Base-by-base conservation (phyloP, 2,113 vertebrate genomes). In the Apistogramma diplotaenia region DNA sequence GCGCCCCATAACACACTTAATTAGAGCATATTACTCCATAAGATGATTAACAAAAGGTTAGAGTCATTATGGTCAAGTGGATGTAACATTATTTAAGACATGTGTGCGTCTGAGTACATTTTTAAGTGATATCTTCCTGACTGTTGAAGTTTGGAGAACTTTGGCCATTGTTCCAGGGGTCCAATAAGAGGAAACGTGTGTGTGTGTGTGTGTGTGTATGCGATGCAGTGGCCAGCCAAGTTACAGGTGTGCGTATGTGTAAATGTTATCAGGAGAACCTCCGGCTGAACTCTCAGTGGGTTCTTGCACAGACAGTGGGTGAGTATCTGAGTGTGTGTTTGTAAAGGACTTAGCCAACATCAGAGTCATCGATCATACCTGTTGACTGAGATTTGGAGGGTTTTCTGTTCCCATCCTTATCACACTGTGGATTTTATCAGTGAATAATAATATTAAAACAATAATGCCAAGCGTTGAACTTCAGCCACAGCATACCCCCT, bases 181-280 rank as follows among this genome's bases (percentile, higher is more conserved):
- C 19, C 8, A 12, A 10, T 54, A 12, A 27, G 55, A 31, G 56
- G 16, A 12, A 59, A 71, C 6, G 29, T 31, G 29, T 31, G 29
- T 31, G 46, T 58, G 40, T 29, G 25, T 1, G 8, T 60, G 56
- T 6, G 49, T 13, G 9, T 51, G 40, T 71, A 15, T 19, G 3
- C 71, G 72, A 72, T 31, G 29, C 61, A 74, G 43, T n/a, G 56
- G 23, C 43, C 16, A 29, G 58, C 25, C 35, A 53, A 61, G 62
- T 40, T 74, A 74, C 79, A 76, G 61, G 76, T 85, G 74, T 81
- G 60, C 77, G 67, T 61, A n/a, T 65, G 29, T 79, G 59, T 79
- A 80, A 79, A 79, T 84, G 75, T 87, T 90, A 91, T 90, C 86
- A 85, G 78, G 56, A 84, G 74, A 88, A 81, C 85, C 87, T 89